Evolutionary conservation across 92 coral and sea anemone genomes (phyloP), one percentile per base, ranked within the genome.

Genomic region (Anthopleura xanthogrammica): DNA sequence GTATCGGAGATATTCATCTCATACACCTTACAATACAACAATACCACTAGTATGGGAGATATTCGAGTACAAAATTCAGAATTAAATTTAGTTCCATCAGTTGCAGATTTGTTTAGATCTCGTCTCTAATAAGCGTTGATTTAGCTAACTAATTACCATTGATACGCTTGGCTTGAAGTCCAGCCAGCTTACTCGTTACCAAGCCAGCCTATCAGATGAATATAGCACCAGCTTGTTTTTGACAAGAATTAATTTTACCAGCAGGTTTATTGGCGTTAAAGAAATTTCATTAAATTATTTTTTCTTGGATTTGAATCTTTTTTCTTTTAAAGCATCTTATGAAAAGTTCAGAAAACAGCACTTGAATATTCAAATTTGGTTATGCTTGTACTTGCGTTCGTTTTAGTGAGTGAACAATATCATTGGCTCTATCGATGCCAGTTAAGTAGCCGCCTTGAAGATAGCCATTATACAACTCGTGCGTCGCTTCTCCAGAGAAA

Each of bases 401-500:
- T 29, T 29, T 29, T 29, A 76, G 39, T 41, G 79, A 74, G 4
- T 81, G 16, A 20, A 90, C 83, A 23, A 94, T 90, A 24, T 90
- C 88, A 29, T 78, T 42, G 1, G 92, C 98, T 5, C 92, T 83
- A 7, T 84, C 80, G 6, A 86, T 83, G 5, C 98, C 98, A 17
- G 92, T 82, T 17, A 90, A 54, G 71, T 94, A 94, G 0, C 89
- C 98, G 0, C 98, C 98, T 54, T 94, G 98, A 10, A 94, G 91
- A 41, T 83, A 92, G 6, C 98, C 98, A 79, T 92, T 88, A 74
- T 94, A 94, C 84, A 90, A 78, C 83, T 94, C 98, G 80, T 90
- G 87, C 2, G 95, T 94, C 17, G 95, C 98, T 39, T 94, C 98
- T 3, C 98, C 98, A 48, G 95, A 81, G 68, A 92, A 94, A 77